phyloP scores from a whole-genome alignment of 2,797 vertebrate genomes.

The Pantherophis vulpinus region DNA sequence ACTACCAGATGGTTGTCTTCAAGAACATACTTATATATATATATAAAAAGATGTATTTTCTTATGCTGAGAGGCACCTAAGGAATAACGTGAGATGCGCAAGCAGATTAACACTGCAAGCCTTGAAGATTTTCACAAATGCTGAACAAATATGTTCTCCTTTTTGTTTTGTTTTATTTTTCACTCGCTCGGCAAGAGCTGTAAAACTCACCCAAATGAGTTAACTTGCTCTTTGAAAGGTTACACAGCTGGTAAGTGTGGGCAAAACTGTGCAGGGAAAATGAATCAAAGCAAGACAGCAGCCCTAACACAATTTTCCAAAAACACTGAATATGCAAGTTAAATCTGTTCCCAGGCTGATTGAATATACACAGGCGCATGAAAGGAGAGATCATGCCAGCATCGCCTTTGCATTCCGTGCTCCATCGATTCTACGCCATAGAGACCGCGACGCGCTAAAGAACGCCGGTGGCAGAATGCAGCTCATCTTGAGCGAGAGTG shows the following conservation, averaged over 20 bases:
- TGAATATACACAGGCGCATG: constrained; percentile 54
- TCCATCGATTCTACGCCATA: constrained; percentile 24
- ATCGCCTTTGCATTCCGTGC: constrained; percentile 45
- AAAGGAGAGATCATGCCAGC: constrained; percentile 47
- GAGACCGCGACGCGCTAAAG: constrained; percentile 35
- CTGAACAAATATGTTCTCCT: constrained; percentile 47
- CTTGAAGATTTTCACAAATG: constrained; percentile 40
- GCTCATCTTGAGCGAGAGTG: not conserved
- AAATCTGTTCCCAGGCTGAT: constrained; percentile 66
- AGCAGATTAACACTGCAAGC: constrained; percentile 34
- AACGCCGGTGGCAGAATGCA: not conserved
- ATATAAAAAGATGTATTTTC: constrained; percentile 4
- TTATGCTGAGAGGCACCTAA: constrained; percentile 59
- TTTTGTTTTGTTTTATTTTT: not conserved
- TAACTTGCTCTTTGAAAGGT: constrained; percentile 58
- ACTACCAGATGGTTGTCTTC: constrained; percentile 66
- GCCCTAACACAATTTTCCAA: constrained; percentile 64
- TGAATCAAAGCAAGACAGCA: constrained; percentile 57
- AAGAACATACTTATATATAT: constrained; percentile 51
- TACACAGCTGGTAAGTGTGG: constrained; percentile 64
- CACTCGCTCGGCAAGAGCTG: constrained; percentile 50
- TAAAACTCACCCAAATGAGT: constrained; percentile 59
- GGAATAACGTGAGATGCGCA: constrained; percentile 49
- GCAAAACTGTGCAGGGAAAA: constrained; percentile 63
- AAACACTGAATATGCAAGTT: constrained; percentile 58